Evolutionary conservation across 37 sponge, comb jelly and placozoan species (phyloP).

Genomic region (Lycopodina hypogea): DNA sequence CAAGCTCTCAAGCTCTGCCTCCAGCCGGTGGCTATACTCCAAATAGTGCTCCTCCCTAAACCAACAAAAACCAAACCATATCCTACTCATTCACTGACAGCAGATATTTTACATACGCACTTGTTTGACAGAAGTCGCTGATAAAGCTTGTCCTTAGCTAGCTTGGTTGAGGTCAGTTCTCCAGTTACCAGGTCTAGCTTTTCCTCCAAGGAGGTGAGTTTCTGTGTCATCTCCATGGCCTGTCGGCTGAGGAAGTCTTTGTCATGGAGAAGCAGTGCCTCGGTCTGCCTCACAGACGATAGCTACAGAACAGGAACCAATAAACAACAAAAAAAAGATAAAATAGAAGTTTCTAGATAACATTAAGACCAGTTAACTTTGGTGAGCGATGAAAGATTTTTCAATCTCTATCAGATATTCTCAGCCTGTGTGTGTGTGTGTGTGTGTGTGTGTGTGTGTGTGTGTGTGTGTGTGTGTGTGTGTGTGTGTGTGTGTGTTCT

Average conservation of each 20-base stretch:
- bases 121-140: slow-evolving; percentile 58
- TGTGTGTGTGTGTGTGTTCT: too few relatives aligned
- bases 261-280: slow-evolving; percentile 72
- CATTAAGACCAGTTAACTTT: too few relatives aligned
- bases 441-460: too few relatives aligned
- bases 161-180: slow-evolving; percentile 46
- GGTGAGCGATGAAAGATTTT: too few relatives aligned
- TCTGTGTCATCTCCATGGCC: slow-evolving; percentile 34
- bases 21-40: slow-evolving; percentile 65
- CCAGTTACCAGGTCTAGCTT: slow-evolving; percentile 27
- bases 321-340: neutral
- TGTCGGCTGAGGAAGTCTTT: slow-evolving; percentile 81
- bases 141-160: slow-evolving; percentile 66
- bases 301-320: slow-evolving; percentile 23
- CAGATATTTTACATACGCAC: slow-evolving; percentile 9
- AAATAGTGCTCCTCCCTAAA: slow-evolving; percentile 55
- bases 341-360: neutral
- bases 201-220: slow-evolving; percentile 46
- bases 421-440: too few relatives aligned
- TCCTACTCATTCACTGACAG: neutral
- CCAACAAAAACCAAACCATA: neutral
- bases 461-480: too few relatives aligned
- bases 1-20: slow-evolving; percentile 65
- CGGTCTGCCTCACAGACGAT: slow-evolving; percentile 32
- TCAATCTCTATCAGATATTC: too few relatives aligned